These are phyloP conservation scores for Dufourea novaeangliae DNA, from an alignment of 1,140 invertebrate genomes.

Conservation along the genomic window DNA sequence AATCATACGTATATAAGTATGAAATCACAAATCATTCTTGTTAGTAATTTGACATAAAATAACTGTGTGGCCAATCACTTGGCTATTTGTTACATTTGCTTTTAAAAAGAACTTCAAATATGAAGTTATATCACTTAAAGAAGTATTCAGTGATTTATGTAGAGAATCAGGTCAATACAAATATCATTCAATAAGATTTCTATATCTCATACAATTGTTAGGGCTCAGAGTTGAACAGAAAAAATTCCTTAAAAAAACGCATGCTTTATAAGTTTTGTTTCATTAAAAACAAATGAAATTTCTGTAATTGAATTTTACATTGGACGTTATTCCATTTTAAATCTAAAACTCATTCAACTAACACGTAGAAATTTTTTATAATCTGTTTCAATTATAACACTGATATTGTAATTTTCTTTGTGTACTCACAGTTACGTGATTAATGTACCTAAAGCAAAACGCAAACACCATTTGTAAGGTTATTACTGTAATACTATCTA, in stretches of 20 bases:
- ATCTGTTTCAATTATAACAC: constrained; percentile 4
- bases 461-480: constrained; percentile 10
- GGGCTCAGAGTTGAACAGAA: background rate
- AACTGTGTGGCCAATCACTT: background rate
- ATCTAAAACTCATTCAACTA: constrained; percentile 4
- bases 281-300: background rate
- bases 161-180: constrained; percentile 5
- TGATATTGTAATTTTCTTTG: constrained; percentile 33
- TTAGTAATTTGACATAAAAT: constrained; percentile 6
- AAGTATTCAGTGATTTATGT: background rate
- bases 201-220: background rate
- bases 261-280: background rate
- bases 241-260: background rate
- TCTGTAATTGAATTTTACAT: background rate
- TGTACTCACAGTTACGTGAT: constrained; percentile 32
- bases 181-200: background rate
- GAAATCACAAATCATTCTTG: constrained; percentile 10
- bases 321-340: constrained; percentile 22
- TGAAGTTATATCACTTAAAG: background rate
- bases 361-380: constrained; percentile 22
- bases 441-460: constrained; percentile 16
- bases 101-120: background rate
- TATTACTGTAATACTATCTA: constrained; percentile 41
- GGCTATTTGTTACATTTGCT: background rate
- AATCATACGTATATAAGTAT: constrained; percentile 12